Conservation (phyloP, 2,888 invertebrate genomes). For the Prosapia bicincta region DNA sequence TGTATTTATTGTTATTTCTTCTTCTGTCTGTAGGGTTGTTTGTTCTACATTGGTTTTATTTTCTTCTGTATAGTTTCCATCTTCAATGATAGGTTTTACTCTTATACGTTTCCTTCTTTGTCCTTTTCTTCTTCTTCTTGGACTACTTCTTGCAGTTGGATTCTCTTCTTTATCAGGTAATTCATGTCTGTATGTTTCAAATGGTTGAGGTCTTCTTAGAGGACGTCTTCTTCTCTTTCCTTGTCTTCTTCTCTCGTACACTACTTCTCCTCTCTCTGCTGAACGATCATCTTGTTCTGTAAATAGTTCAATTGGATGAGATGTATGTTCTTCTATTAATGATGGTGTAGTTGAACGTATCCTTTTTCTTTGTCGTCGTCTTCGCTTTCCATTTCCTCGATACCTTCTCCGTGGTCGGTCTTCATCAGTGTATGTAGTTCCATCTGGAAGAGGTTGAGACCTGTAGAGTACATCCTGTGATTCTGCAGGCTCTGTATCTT, state of each 20-base stretch:
- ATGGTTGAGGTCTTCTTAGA: conserved; percentile 27
- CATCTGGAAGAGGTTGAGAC: conserved; percentile 9
- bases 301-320: conserved; percentile 17
- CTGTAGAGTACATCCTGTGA: conserved; percentile 21
- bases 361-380: conserved; percentile 32
- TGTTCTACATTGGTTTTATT: not conserved
- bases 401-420: conserved; percentile 33
- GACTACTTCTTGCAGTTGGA: conserved; percentile 24
- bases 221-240: conserved; percentile 37
- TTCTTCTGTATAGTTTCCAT: conserved; percentile 7
- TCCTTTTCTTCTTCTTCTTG: conserved; percentile 36
- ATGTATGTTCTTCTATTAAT: conserved; percentile 32
- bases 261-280: conserved; percentile 23
- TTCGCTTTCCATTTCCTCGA: conserved; percentile 32
- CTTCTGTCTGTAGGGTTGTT: conserved; percentile 12
- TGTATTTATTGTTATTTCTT: not conserved
- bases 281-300: conserved; percentile 2
- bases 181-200: not conserved
- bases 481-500: conserved; percentile 16
- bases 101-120: conserved; percentile 31
- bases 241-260: conserved; percentile 32
- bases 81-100: conserved; percentile 18
- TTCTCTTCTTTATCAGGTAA: not conserved
- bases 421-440: conserved; percentile 1
- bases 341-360: conserved; percentile 33